Evolutionary conservation across 2,797 vertebrate species (phyloP).

Genomic region (Naso thynnoides): DNA sequence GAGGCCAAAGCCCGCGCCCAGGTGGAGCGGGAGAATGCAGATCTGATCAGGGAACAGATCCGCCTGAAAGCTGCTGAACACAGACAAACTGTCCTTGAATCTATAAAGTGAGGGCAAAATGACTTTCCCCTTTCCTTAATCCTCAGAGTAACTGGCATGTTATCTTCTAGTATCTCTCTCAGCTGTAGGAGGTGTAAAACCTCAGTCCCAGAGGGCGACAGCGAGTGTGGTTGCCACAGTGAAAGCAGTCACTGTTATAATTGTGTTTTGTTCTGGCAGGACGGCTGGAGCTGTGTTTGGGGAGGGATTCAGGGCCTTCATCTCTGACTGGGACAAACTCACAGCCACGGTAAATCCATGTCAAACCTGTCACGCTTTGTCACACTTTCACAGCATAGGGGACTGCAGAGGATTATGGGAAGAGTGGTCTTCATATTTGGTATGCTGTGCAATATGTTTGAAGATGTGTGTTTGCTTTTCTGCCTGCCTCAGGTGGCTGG

Average conservation of each 20-base stretch:
- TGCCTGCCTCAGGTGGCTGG: conserved; percentile 85
- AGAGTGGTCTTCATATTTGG: neutral
- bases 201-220: conserved; percentile 35
- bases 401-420: conserved; percentile 28
- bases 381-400: conserved; percentile 35
- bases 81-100: conserved; percentile 91
- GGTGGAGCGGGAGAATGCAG: conserved; percentile 89
- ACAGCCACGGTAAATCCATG: conserved; percentile 87
- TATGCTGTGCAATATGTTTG: neutral
- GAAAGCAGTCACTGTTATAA: conserved; percentile 53
- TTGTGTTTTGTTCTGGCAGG: conserved; percentile 75
- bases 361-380: conserved; percentile 41
- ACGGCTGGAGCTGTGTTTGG: conserved; percentile 91
- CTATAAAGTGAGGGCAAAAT: conserved; percentile 80
- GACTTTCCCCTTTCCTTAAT: conserved; percentile 49
- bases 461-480: conserved; percentile 2
- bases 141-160: conserved; percentile 53
- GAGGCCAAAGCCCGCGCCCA: conserved; percentile 87
- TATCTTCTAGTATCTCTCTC: conserved; percentile 45
- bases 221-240: conserved; percentile 21
- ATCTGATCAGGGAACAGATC: conserved; percentile 92
- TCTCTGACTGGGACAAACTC: conserved; percentile 95
- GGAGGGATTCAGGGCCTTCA: conserved; percentile 90
- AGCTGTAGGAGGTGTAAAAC: conserved; percentile 35
- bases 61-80: conserved; percentile 91